Conservation (phyloP, 2,888 invertebrate genomes). For the Melieria crassipennis region DNA sequence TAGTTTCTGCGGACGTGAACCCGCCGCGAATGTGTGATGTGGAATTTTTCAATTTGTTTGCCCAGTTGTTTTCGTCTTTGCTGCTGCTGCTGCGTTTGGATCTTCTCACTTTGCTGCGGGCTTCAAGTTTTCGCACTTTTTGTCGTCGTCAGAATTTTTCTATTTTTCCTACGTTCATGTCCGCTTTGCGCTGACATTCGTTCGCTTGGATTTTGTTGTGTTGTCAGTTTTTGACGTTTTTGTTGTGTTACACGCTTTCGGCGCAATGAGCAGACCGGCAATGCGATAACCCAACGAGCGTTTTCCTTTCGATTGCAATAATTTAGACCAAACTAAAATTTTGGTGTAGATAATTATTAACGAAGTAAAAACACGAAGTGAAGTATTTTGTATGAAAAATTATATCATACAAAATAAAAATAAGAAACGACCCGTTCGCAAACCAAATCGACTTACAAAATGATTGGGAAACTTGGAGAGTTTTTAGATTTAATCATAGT, state of each 20-base stretch:
- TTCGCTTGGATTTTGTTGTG: slow-evolving; percentile 44
- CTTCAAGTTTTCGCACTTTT: slow-evolving; percentile 11
- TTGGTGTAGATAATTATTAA: no score
- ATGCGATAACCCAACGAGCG: background rate
- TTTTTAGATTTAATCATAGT: no score
- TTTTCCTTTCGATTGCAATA: background rate
- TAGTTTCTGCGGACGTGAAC: slow-evolving; percentile 4
- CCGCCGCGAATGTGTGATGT: background rate
- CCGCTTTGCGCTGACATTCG: slow-evolving; percentile 29
- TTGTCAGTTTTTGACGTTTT: slow-evolving; percentile 50
- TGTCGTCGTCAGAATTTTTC: slow-evolving; percentile 35
- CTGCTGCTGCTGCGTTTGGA: slow-evolving; percentile 19
- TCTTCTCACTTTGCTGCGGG: slow-evolving; percentile 1
- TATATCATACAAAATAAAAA: no score
- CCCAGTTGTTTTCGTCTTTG: slow-evolving; percentile 40
- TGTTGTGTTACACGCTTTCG: slow-evolving; percentile 9
- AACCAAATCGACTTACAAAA: no score
- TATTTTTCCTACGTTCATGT: slow-evolving; percentile 4
- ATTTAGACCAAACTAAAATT: no score
- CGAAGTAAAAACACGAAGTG: no score
- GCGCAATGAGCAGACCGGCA: background rate
- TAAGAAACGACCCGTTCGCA: no score
- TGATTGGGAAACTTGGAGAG: no score
- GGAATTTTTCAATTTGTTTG: slow-evolving; percentile 37
- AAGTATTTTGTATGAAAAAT: no score